These are phyloP conservation scores for Tokudaia tokunoshimensis DNA, from an alignment of 2,797 vertebrate genomes.

Conservation along the genomic window DNA sequence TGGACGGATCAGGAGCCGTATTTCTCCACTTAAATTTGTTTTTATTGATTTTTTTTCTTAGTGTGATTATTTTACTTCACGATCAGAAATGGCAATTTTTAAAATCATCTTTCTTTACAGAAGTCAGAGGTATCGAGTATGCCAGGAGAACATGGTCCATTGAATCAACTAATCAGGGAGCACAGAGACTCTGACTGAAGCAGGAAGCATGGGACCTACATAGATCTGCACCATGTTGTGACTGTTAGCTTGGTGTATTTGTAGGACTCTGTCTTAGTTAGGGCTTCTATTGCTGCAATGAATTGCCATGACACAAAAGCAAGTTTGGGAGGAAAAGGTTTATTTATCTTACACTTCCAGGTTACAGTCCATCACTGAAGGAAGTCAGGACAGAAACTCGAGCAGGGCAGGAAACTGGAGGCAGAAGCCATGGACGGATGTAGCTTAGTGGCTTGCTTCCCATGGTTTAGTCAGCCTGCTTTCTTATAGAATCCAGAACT, in stretches of 20 bases:
- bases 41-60: background rate
- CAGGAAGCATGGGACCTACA: background rate
- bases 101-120: background rate
- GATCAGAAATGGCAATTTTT: slow-evolving; percentile 7
- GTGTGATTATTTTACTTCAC: background rate
- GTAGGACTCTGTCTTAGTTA: background rate
- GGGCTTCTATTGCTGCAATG: background rate
- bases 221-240: background rate
- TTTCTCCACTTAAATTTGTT: background rate
- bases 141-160: background rate
- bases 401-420: background rate
- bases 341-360: background rate
- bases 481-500: background rate
- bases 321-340: background rate
- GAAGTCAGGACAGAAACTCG: background rate
- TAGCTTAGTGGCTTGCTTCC: background rate
- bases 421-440: background rate
- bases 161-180: background rate
- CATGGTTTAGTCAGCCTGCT: background rate
- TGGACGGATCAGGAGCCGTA: background rate
- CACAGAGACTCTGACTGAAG: background rate
- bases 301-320: background rate
- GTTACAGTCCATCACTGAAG: background rate
- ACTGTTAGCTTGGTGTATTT: background rate
- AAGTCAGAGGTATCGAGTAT: background rate